Conservation (phyloP, 1,140 invertebrate species). For the Drosophila funebris region DNA sequence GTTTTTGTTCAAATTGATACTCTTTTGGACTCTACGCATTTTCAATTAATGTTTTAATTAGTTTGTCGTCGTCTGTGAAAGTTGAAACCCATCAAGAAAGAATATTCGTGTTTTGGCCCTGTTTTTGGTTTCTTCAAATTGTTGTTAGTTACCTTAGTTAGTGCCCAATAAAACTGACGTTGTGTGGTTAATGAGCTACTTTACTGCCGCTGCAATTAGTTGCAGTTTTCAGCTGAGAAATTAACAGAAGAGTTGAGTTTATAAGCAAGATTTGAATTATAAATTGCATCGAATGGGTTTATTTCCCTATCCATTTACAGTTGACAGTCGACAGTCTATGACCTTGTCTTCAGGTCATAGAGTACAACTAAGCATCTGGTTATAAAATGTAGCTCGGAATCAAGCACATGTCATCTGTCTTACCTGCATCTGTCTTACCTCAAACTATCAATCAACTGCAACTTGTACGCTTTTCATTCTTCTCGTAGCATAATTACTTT, state of each 20-base stretch:
- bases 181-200: constrained; percentile 8
- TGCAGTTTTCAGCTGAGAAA: neutral
- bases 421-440: too few relatives aligned
- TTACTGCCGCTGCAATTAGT: constrained; percentile 14
- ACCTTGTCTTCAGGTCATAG: neutral
- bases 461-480: too few relatives aligned
- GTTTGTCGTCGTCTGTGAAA: constrained; percentile 21
- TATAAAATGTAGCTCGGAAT: too few relatives aligned
- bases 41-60: constrained; percentile 51
- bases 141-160: constrained; percentile 16
- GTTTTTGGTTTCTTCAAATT: neutral
- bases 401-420: too few relatives aligned
- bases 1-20: neutral
- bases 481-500: too few relatives aligned
- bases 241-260: neutral
- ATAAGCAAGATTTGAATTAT: neutral
- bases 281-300: too few relatives aligned
- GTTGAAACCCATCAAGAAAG: constrained; percentile 3
- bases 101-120: neutral
- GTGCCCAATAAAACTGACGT: constrained; percentile 27
- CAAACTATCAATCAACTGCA: neutral
- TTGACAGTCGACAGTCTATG: too few relatives aligned
- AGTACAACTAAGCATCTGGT: neutral
- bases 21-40: constrained; percentile 9
- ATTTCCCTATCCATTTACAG: too few relatives aligned